Evolutionary conservation across 1,140 invertebrate species (phyloP).

Genomic region (Metopolophium dirhodum): DNA sequence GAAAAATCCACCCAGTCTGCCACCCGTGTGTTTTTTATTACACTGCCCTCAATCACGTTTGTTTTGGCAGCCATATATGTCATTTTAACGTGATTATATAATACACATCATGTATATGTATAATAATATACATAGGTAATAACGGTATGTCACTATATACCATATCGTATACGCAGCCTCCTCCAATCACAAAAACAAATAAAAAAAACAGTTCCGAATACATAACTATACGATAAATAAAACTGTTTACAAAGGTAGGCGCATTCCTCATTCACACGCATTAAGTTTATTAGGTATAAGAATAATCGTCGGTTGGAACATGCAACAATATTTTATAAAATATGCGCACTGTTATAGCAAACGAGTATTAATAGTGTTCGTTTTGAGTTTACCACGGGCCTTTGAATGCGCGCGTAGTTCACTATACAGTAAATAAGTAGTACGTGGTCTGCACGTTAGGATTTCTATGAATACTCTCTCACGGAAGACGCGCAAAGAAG

Average conservation of each 20-base stretch:
- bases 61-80: constrained; percentile 22
- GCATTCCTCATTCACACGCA: not conserved
- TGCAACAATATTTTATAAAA: not conserved
- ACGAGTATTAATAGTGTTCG: not conserved
- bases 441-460: not conserved
- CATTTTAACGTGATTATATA: constrained; percentile 44
- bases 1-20: constrained; percentile 30
- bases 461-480: constrained; percentile 17
- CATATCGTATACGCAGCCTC: not conserved
- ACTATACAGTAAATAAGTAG: not conserved
- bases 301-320: not conserved
- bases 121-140: not conserved
- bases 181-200: not conserved
- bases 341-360: too few relatives aligned
- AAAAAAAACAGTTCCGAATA: not conserved
- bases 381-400: not conserved
- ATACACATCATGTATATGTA: too few relatives aligned
- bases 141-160: not conserved
- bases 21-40: constrained; percentile 27
- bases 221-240: not conserved
- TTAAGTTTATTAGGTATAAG: not conserved
- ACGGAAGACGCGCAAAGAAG: constrained; percentile 35
- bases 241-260: not conserved
- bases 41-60: constrained; percentile 11
- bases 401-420: not conserved